Percentiles rank a stretch among this genome's conserved stretches.
phyloP scores from a whole-genome alignment of 2,113 vertebrate genomes.

The Notothenia rossii region DNA sequence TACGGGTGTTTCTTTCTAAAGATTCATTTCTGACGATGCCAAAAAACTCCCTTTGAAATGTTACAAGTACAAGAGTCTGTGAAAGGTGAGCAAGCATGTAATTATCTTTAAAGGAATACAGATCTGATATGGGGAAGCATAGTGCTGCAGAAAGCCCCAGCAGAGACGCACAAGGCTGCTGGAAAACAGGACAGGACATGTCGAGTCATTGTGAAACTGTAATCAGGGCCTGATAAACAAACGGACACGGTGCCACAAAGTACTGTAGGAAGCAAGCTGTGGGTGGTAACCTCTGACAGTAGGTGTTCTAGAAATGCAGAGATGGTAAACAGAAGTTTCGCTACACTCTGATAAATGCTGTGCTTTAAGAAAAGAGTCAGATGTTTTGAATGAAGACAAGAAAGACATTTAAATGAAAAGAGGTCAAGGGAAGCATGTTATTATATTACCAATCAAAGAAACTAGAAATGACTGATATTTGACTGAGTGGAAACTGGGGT shows the following conservation, averaged over 20 bases:
- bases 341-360: not conserved
- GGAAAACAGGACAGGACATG: conserved; percentile 32
- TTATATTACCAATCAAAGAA: not conserved
- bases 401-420: not conserved
- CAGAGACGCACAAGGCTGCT: conserved; percentile 7
- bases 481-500: not conserved
- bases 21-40: not conserved
- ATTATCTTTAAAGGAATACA: not conserved
- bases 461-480: not conserved
- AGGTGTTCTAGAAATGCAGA: not conserved
- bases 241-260: conserved; percentile 21
- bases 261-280: conserved; percentile 13
- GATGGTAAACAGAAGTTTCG: not conserved
- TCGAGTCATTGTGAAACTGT: conserved; percentile 60
- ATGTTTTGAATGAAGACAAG: not conserved
- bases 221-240: conserved; percentile 33
- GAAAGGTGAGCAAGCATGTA: not conserved
- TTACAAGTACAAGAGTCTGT: not conserved
- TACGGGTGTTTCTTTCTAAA: not conserved
- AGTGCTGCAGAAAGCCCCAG: conserved; percentile 15
- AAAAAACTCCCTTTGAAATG: conserved; percentile 12
- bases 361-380: not conserved
- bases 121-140: conserved; percentile 18
- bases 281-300: conserved; percentile 30
- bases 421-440: not conserved